Conservation (phyloP, 1,140 invertebrate genomes). For the Eufriesea mexicana region DNA sequence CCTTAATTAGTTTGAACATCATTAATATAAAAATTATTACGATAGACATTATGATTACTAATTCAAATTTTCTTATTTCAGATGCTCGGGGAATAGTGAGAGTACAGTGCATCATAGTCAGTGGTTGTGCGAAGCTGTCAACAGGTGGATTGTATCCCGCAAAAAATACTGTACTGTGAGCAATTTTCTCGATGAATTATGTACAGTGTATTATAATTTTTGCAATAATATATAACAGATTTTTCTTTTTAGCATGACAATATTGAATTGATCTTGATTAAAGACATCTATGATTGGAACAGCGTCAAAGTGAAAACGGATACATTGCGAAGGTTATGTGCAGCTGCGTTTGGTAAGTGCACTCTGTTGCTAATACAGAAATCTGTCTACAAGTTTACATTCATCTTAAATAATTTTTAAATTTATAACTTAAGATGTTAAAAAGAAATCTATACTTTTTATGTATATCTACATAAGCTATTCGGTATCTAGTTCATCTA, state of each 20-base stretch:
- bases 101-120: background rate
- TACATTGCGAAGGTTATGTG: background rate
- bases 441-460: background rate
- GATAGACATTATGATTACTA: background rate
- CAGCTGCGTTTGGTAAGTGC: background rate
- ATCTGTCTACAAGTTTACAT: too few species aligned
- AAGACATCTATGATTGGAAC: background rate
- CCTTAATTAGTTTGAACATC: background rate
- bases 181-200: background rate
- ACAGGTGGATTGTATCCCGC: background rate
- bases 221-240: background rate
- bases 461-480: background rate
- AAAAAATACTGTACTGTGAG: background rate
- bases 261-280: background rate
- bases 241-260: background rate
- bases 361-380: background rate
- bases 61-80: background rate
- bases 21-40: background rate
- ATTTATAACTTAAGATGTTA: background rate
- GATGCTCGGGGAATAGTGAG: background rate
- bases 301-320: background rate
- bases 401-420: too few species aligned
- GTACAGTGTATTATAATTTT: background rate
- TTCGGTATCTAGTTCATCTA: background rate
- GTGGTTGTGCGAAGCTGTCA: background rate